Conservation (phyloP, 64 coral and sea anemone species). For the Porites australiensis region DNA sequence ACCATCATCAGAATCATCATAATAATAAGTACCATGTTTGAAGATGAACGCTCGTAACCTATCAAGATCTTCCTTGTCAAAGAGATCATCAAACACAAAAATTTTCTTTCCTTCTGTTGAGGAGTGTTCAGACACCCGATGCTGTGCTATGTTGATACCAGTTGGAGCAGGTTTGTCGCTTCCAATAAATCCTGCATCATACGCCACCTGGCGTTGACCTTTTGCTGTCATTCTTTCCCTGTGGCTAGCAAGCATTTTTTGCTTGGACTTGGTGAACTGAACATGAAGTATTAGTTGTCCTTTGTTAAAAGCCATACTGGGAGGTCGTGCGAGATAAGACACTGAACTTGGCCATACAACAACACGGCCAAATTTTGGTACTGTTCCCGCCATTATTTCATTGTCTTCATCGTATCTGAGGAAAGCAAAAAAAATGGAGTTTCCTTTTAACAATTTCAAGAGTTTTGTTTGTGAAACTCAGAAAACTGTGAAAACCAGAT, state of each 20-base stretch:
- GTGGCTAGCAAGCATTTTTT: constrained; percentile 74
- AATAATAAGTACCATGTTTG: constrained; percentile 95
- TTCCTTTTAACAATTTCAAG: no score
- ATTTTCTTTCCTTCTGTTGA: constrained; percentile 85
- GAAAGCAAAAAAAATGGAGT: no score
- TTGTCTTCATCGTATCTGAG: constrained; percentile 83
- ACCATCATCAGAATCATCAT: constrained; percentile 90
- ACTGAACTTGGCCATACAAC: constrained; percentile 84
- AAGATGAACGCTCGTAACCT: constrained; percentile 73
- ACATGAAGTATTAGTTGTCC: constrained; percentile 84
- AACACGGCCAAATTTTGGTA: constrained; percentile 80
- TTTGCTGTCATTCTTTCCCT: constrained; percentile 50
- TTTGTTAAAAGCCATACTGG: constrained; percentile 87
- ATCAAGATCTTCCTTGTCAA: constrained; percentile 92
- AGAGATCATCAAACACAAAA: constrained; percentile 96
- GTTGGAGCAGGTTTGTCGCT: constrained; percentile 58
- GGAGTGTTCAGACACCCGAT: constrained; percentile 58
- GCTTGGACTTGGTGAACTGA: constrained; percentile 84
- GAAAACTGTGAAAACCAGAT: no score
- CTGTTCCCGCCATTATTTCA: constrained; percentile 88
- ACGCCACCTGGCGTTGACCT: constrained; percentile 23
- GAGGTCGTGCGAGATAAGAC: constrained; percentile 83
- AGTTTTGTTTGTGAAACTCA: no score
- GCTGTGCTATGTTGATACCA: constrained; percentile 43
- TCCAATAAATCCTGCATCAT: constrained; percentile 76